Base-by-base conservation (phyloP, 2,113 vertebrate species). In the Odocoileus virginianus region DNA sequence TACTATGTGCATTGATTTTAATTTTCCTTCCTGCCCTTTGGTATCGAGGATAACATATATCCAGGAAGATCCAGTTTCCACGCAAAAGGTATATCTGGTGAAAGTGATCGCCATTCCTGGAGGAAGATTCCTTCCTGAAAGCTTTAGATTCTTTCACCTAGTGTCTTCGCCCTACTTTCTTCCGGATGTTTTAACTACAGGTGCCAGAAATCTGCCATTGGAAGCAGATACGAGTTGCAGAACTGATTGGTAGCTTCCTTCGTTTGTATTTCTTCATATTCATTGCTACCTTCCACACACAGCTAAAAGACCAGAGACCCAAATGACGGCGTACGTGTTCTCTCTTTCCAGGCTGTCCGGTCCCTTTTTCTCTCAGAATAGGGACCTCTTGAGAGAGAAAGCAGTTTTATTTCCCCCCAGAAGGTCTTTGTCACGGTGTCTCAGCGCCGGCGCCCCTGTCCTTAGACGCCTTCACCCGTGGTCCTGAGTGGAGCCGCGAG, bases 181-280 rank as follows among this genome's bases (percentile, higher is more conserved):
- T 83, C 79, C 6, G 25, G 55, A 43, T 79, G 33, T 55, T 86
- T 96, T 91, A 76, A 87, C 83, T 43, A 47, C 89, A 43, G 58
- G 14, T 91, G 55, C 54, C 91, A 97, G 67, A 55, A 92, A 67
- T 79, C 40, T 50, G 71, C 64, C 52, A 45, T 10, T 15, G 28
- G 55, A 58, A 97, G 93, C 16, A 92, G 79, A 45, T 21, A 67
- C 88, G 93, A 79, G 85, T 88, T 93, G 95, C 85, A 79, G 78
- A 82, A 88, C 93, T 87, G 64, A 78, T 79, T 87, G 79, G 87
- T 11, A 84, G 28, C 52, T 93, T 91, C 54, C 76, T 94, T 94
- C 89, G 85, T 78, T 95, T 97, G 95, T 81, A 92, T 95, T 93
- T 96, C 45, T n/a, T 92, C 61, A 88, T 93, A 50, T 47, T 19